Percentiles rank a stretch among this genome's conserved stretches.
phyloP scores from a whole-genome alignment of 2,888 invertebrate genomes.

The Abscondita cerata region DNA sequence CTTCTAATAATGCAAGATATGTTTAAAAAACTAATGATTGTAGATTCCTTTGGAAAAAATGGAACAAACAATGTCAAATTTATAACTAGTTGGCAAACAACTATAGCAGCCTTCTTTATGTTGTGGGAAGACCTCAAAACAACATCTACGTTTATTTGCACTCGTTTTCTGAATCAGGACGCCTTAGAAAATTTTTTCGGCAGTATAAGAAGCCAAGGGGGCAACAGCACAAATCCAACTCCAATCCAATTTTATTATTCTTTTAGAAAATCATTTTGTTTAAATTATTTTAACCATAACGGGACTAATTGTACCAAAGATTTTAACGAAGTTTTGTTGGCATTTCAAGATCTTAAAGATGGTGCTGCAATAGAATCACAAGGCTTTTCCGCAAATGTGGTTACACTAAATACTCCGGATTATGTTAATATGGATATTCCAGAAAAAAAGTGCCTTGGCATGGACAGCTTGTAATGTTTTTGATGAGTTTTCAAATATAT shows the following conservation, averaged over 20 bases:
- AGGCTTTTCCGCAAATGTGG: no score
- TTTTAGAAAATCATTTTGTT: not conserved
- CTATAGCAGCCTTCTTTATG: not conserved
- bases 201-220: not conserved
- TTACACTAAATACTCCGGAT: no score
- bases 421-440: no score
- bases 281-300: not conserved
- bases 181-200: not conserved
- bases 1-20: not conserved
- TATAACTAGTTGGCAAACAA: not conserved
- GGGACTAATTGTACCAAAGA: not conserved
- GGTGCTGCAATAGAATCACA: no score
- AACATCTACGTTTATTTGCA: not conserved
- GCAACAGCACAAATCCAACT: not conserved
- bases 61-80: not conserved
- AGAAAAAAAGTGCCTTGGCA: no score
- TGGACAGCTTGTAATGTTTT: no score
- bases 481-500: no score
- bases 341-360: no score
- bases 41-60: not conserved
- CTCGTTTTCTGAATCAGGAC: not conserved
- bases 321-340: not conserved
- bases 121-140: not conserved
- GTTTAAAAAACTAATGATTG: not conserved
- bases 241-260: not conserved